Evolutionary conservation across 92 coral and sea anemone species (phyloP).

Genomic region (Actinernus sp.): DNA sequence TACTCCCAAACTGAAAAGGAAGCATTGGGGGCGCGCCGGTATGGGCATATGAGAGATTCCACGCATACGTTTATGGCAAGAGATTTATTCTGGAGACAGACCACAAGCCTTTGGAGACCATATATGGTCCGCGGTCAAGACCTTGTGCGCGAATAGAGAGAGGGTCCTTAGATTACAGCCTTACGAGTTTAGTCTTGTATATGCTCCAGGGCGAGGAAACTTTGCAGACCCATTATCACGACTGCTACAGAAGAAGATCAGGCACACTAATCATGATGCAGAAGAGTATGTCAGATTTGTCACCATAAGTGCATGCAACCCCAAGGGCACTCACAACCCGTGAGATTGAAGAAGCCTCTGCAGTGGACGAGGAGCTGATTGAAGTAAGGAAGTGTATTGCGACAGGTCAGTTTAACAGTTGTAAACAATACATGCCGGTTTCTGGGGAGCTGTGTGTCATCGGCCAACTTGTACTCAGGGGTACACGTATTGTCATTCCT

Average conservation of each 20-base stretch:
- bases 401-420: conserved; percentile 19
- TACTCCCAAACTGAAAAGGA: conserved; percentile 62
- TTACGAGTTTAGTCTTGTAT: conserved; percentile 29
- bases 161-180: conserved; percentile 52
- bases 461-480: conserved; percentile 42
- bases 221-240: conserved; percentile 35
- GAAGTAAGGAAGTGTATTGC: conserved; percentile 18
- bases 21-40: conserved; percentile 41
- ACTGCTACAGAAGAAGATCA: background rate
- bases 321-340: conserved; percentile 10
- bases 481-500: conserved; percentile 49
- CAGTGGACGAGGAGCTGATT: conserved; percentile 14
- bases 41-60: conserved; percentile 44
- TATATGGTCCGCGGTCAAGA: conserved; percentile 27
- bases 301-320: conserved; percentile 2
- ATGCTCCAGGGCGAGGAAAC: conserved; percentile 25
- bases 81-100: conserved; percentile 38
- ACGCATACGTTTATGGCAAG: conserved; percentile 45
- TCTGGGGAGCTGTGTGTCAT: conserved; percentile 43
- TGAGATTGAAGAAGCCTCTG: conserved; percentile 1
- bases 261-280: background rate
- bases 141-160: conserved; percentile 46
- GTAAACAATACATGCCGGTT: conserved; percentile 27
- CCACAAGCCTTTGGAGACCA: conserved; percentile 54
- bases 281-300: conserved; percentile 16